phyloP scores from a whole-genome alignment of 2,888 invertebrate genomes.

The Poecilus cupreus region DNA sequence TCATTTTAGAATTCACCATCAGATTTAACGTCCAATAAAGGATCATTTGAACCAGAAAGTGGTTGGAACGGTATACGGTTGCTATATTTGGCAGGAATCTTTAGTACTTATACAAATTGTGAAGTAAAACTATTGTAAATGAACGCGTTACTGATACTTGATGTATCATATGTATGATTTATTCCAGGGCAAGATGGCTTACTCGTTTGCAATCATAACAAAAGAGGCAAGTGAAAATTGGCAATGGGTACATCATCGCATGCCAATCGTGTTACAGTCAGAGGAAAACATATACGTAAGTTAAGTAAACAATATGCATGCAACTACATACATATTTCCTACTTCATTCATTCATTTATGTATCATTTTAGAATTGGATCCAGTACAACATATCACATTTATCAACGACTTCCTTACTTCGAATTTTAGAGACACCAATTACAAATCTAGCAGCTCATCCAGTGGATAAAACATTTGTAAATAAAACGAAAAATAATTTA shows the following conservation, averaged over 20 bases:
- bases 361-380: conserved; percentile 39
- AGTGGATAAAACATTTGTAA: conserved; percentile 36
- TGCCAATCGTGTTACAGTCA: conserved; percentile 41
- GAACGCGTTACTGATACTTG: too few species aligned
- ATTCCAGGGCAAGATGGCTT: conserved; percentile 33
- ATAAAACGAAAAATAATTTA: conserved; percentile 44
- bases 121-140: background rate
- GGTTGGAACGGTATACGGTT: conserved; percentile 49
- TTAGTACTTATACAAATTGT: conserved; percentile 6
- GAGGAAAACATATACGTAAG: conserved; percentile 19
- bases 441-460: conserved; percentile 40
- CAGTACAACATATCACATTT: background rate
- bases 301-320: background rate
- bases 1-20: conserved; percentile 19
- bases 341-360: background rate
- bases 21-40: background rate
- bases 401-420: background rate
- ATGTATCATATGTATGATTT: too few species aligned
- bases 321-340: background rate
- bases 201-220: conserved; percentile 52
- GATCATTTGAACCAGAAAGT: background rate
- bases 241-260: conserved; percentile 46
- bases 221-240: conserved; percentile 27
- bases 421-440: conserved; percentile 25
- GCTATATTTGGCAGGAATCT: conserved; percentile 51